phyloP scores from a whole-genome alignment of 2,888 invertebrate genomes.

The Gandaritis pyraliata region DNA sequence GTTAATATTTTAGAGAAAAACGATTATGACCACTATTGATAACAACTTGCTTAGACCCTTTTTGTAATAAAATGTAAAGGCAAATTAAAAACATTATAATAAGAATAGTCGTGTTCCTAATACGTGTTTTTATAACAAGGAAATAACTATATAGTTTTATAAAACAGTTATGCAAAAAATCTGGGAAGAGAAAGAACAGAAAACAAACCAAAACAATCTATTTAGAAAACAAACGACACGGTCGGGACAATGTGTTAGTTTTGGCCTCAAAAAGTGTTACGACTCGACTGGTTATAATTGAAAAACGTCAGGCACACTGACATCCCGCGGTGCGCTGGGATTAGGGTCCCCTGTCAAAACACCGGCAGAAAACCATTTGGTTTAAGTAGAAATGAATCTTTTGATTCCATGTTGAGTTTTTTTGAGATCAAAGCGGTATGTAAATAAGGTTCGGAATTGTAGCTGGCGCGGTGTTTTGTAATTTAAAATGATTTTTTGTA shows the following conservation, averaged over 20 bases:
- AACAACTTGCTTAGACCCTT: too few species aligned
- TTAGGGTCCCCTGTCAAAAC: slow-evolving; percentile 66
- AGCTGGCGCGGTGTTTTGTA: slow-evolving; percentile 20
- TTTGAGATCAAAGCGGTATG: slow-evolving; percentile 28
- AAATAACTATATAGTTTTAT: too few species aligned
- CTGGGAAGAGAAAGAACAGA: neutral
- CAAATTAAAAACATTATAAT: too few species aligned
- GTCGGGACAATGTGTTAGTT: slow-evolving; percentile 39
- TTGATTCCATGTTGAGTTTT: slow-evolving; percentile 40
- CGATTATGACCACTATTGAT: too few species aligned
- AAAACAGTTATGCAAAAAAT: too few species aligned
- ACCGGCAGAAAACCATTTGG: slow-evolving; percentile 36
- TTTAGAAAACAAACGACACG: slow-evolving; percentile 33
- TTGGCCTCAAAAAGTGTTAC: slow-evolving; percentile 67
- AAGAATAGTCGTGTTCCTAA: too few species aligned
- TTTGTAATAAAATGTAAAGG: too few species aligned
- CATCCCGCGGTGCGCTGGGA: slow-evolving; percentile 72
- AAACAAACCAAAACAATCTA: slow-evolving; percentile 32
- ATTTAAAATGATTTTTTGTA: slow-evolving; percentile 9
- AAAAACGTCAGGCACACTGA: slow-evolving; percentile 73
- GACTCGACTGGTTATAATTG: slow-evolving; percentile 67
- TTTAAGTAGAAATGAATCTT: slow-evolving; percentile 35
- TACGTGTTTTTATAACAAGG: too few species aligned
- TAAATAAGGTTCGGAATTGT: slow-evolving; percentile 23
- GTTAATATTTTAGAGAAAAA: too few species aligned